Evolutionary conservation across 2,113 vertebrate species (phyloP).

Genomic region (Syngnathus typhle): DNA sequence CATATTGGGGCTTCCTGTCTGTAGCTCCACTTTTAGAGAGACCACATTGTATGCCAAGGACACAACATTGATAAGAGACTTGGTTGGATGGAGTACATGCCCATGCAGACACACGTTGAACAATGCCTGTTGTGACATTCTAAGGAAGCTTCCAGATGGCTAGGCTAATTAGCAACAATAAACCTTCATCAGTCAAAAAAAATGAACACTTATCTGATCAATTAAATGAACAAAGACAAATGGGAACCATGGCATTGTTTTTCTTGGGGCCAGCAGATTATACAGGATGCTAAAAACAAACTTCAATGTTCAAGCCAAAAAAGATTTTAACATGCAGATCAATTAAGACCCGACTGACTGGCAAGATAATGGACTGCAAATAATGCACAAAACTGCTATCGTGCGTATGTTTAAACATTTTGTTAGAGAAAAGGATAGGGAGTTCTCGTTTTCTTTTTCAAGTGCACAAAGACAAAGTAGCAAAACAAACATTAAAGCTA

Average conservation of each 20-base stretch:
- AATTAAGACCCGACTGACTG: not conserved
- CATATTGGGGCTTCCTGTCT: constrained; percentile 31
- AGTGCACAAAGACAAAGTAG: not conserved
- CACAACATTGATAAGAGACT: constrained; percentile 55
- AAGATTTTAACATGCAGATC: constrained; percentile 29
- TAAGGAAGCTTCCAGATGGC: constrained; percentile 47
- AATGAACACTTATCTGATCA: constrained; percentile 53
- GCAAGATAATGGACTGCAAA: not conserved
- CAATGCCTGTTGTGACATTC: constrained; percentile 55
- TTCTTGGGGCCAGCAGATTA: constrained; percentile 13
- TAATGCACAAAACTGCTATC: not conserved
- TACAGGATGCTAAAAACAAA: constrained; percentile 13
- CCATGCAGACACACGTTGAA: constrained; percentile 5
- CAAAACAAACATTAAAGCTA: not conserved
- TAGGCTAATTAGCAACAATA: constrained; percentile 57
- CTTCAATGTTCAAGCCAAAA: constrained; percentile 22
- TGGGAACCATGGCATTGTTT: constrained; percentile 17
- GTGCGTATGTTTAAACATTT: not conserved
- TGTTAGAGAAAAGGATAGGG: not conserved
- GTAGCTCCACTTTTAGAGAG: constrained; percentile 15
- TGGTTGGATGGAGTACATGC: constrained; percentile 8
- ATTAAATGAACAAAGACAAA: constrained; percentile 60
- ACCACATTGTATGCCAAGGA: constrained; percentile 36
- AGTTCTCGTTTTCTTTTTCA: not conserved
- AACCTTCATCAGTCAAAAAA: constrained; percentile 39